Conservation (phyloP, 2,888 invertebrate species). For the Oxytorus armatus region DNA sequence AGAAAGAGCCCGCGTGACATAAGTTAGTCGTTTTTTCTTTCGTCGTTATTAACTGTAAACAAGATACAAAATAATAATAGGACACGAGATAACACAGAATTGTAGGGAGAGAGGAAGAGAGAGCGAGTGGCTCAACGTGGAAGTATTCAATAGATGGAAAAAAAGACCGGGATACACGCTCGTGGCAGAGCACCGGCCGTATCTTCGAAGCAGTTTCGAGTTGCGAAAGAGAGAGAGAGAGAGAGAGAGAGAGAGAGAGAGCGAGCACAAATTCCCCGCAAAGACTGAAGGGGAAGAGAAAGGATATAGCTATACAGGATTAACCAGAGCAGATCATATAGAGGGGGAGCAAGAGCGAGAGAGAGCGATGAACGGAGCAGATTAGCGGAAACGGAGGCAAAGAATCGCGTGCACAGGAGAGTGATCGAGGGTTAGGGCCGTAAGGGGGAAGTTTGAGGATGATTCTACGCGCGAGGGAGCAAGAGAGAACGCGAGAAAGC, state of each 20-base stretch:
- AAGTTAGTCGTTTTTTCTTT: conserved; percentile 27
- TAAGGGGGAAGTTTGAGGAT: conserved; percentile 26
- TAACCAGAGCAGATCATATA: conserved; percentile 5
- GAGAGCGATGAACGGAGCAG: conserved; percentile 25
- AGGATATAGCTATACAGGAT: conserved; percentile 23
- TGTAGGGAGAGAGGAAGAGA: conserved; percentile 4
- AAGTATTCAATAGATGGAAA: conserved; percentile 65
- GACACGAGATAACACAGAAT: conserved; percentile 12
- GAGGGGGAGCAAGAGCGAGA: conserved; percentile 4
- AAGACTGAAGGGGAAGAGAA: conserved; percentile 8
- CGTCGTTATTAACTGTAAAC: conserved; percentile 5
- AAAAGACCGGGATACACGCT: conserved; percentile 63
- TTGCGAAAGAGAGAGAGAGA: conserved; percentile 53
- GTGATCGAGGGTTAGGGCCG: not conserved
- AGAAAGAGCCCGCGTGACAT: conserved; percentile 22
- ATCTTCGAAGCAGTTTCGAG: conserved; percentile 63
- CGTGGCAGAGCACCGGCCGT: conserved; percentile 65
- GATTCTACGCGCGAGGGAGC: conserved; percentile 26
- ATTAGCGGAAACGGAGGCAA: conserved; percentile 33
- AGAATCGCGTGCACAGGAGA: conserved; percentile 47
- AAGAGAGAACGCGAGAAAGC: conserved; percentile 39
- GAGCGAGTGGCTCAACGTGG: conserved; percentile 80
- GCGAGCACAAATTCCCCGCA: not conserved
- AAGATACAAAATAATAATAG: conserved; percentile 2
- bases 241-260: conserved; percentile 10